Percentiles rank a stretch among this genome's conserved stretches.
Evolutionary conservation across 2,113 vertebrate genomes (phyloP).

Genomic region (Cyprinus carpio): DNA sequence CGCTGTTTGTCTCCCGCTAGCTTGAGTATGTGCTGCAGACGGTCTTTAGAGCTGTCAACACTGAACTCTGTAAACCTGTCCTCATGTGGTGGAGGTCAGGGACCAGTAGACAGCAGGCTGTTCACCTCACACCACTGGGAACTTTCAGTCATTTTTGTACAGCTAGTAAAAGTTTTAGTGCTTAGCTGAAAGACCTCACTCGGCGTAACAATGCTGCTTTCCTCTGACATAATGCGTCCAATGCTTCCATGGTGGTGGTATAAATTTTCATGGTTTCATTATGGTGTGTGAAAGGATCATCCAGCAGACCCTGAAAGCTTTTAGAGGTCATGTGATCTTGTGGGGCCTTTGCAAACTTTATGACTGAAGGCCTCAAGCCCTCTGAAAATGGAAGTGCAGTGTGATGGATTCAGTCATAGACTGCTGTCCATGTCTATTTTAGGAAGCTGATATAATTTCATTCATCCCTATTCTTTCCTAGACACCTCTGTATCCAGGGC

Average conservation of each 20-base stretch:
- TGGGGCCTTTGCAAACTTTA: constrained; percentile 34
- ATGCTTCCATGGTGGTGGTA: background rate
- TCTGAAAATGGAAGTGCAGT: background rate
- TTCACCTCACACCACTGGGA: constrained; percentile 4
- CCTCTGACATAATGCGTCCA: background rate
- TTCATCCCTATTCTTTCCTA: background rate
- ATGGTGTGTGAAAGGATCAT: constrained; percentile 2
- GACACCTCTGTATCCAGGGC: background rate
- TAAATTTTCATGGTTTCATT: background rate
- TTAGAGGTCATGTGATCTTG: constrained; percentile 45
- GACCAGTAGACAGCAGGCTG: background rate
- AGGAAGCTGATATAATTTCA: constrained; percentile 12
- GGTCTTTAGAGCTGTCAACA: constrained; percentile 22
- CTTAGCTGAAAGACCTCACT: background rate
- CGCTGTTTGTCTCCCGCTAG: background rate
- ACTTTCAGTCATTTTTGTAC: constrained; percentile 22
- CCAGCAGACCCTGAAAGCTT: background rate
- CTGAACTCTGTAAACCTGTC: constrained; percentile 35
- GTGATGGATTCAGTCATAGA: background rate
- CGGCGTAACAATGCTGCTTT: background rate
- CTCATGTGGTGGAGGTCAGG: constrained; percentile 1
- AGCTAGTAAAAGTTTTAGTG: background rate
- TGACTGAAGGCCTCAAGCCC: background rate
- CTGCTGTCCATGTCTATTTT: constrained; percentile 31
- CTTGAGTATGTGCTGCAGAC: background rate